A percentile compares a stretch with the other conserved stretches of the same genome.
phyloP scores from a whole-genome alignment of 2,888 invertebrate species.

The Beris chalybata region DNA sequence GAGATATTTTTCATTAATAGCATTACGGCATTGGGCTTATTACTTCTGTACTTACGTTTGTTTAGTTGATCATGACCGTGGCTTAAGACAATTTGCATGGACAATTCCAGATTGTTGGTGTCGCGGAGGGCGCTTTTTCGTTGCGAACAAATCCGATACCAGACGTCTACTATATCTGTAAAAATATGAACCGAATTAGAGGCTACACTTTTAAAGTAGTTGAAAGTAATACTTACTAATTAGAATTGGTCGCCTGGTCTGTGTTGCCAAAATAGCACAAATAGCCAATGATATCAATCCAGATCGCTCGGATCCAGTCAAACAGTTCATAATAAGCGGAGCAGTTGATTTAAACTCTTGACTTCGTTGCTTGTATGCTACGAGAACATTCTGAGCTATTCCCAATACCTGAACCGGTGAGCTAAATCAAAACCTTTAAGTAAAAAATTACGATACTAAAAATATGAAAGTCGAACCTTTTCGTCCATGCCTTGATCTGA shows the following conservation, averaged over 20 bases:
- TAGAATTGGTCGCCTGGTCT: slow-evolving; percentile 51
- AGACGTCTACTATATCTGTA: slow-evolving; percentile 55
- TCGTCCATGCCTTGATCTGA: slow-evolving; percentile 55
- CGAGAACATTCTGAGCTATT: slow-evolving; percentile 52
- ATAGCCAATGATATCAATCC: slow-evolving; percentile 53
- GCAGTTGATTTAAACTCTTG: slow-evolving; percentile 46
- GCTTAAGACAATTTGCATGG: slow-evolving; percentile 54
- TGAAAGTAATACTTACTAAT: slow-evolving; percentile 49
- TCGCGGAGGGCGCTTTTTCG: slow-evolving; percentile 54
- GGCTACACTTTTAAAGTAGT: background rate
- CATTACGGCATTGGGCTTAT: background rate
- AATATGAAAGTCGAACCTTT: slow-evolving; percentile 44
- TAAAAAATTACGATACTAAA: background rate
- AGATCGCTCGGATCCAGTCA: slow-evolving; percentile 55
- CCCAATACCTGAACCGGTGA: slow-evolving; percentile 52
- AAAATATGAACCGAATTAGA: background rate
- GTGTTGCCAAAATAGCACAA: slow-evolving; percentile 52
- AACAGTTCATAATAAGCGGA: slow-evolving; percentile 53
- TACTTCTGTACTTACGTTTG: slow-evolving; percentile 48
- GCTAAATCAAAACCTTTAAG: slow-evolving; percentile 40
- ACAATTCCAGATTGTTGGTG: slow-evolving; percentile 50
- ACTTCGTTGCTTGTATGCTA: slow-evolving; percentile 51
- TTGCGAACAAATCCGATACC: slow-evolving; percentile 55
- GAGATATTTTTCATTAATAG: slow-evolving; percentile 10
- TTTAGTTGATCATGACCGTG: slow-evolving; percentile 55